Conservation (phyloP, 2,797 vertebrate genomes). For the Chiroxiphia lanceolata region DNA sequence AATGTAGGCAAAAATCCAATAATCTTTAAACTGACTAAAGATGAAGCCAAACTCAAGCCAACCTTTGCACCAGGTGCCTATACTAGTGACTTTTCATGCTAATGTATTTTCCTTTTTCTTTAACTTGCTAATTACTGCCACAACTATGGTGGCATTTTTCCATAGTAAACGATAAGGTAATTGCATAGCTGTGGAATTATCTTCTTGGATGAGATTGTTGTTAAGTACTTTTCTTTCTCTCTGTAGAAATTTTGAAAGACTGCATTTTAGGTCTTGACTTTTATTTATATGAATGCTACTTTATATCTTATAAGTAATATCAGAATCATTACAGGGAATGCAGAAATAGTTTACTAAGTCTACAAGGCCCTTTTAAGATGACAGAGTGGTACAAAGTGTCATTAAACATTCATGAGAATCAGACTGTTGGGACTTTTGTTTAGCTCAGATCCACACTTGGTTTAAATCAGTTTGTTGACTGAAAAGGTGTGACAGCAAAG, state of each 20-base stretch:
- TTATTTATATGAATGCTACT: conserved; percentile 33
- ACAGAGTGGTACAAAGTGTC: background rate
- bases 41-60: conserved; percentile 20
- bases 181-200: conserved; percentile 17
- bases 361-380: conserved; percentile 38
- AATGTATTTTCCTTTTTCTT: conserved; percentile 31
- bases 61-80: background rate
- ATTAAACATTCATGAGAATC: conserved; percentile 47
- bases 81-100: conserved; percentile 17
- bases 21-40: conserved; percentile 11
- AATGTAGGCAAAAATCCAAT: background rate
- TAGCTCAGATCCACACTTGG: background rate
- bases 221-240: conserved; percentile 31
- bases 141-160: background rate
- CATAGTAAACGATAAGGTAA: background rate
- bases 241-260: background rate
- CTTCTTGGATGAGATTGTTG: background rate
- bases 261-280: conserved; percentile 41
- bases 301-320: background rate
- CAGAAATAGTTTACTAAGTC: background rate
- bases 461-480: conserved; percentile 1
- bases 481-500: background rate
- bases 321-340: background rate
- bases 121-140: conserved; percentile 52
- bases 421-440: background rate